Percentiles rank a stretch among this genome's conserved stretches.
Evolutionary conservation across 2,113 vertebrate genomes (phyloP).

Genomic region (Ifrita kowaldi): DNA sequence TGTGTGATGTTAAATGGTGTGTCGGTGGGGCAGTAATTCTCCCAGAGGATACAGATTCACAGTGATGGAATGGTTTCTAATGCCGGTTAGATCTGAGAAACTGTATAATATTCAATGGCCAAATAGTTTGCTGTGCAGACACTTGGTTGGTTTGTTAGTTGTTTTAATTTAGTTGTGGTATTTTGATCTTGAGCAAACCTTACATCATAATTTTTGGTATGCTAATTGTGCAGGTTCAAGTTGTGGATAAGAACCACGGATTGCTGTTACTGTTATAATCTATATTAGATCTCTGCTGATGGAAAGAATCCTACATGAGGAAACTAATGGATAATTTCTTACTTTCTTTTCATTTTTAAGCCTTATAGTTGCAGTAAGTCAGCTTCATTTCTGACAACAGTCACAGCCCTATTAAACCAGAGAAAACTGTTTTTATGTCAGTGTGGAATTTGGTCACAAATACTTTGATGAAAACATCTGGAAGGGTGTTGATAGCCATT

Average conservation of each 20-base stretch:
- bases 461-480: not conserved
- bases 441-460: not conserved
- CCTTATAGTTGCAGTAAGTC: not conserved
- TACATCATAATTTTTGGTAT: not conserved
- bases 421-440: not conserved
- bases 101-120: not conserved
- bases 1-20: not conserved
- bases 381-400: not conserved
- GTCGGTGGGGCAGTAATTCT: not conserved
- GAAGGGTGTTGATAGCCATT: not conserved
- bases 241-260: not conserved
- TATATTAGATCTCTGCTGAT: not conserved
- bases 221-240: not conserved
- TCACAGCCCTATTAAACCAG: not conserved
- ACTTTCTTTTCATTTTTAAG: not conserved
- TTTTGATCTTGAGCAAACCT: not conserved
- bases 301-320: not conserved
- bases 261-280: not conserved
- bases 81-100: not conserved
- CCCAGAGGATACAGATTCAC: not conserved
- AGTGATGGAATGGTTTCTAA: not conserved
- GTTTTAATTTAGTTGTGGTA: not conserved
- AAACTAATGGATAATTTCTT: not conserved
- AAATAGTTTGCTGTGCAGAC: not conserved
- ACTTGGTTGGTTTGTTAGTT: not conserved